Evolutionary conservation across 2,797 vertebrate genomes (phyloP).

Genomic region (Australoheros facetus): DNA sequence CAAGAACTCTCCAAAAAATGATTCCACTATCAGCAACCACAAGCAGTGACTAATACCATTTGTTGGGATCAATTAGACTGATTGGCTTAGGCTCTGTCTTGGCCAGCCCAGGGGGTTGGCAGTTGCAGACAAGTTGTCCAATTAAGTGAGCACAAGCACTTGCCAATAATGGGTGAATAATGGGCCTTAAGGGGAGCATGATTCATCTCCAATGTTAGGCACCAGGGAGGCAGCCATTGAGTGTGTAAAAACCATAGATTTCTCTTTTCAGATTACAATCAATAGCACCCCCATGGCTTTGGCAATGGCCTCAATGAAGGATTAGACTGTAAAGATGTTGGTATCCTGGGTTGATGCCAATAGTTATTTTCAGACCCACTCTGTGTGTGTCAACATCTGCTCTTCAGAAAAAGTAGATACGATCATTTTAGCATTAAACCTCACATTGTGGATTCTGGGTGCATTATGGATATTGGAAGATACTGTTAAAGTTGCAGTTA

Average conservation of each 20-base stretch:
- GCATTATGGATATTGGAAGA: background rate
- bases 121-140: constrained; percentile 79
- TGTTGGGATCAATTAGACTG: constrained; percentile 75
- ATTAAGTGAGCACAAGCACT: constrained; percentile 77
- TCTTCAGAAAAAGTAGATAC: constrained; percentile 16
- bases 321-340: constrained; percentile 65
- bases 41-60: constrained; percentile 67
- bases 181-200: constrained; percentile 70
- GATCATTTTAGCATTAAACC: constrained; percentile 16
- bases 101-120: constrained; percentile 71
- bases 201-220: constrained; percentile 73
- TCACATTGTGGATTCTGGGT: background rate
- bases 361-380: constrained; percentile 53
- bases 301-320: constrained; percentile 62
- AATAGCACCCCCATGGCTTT: constrained; percentile 65
- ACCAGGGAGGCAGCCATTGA: constrained; percentile 59
- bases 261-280: constrained; percentile 73
- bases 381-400: constrained; percentile 48
- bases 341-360: constrained; percentile 57
- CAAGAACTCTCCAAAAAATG: constrained; percentile 21
- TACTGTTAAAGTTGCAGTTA: background rate
- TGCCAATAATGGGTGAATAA: constrained; percentile 82
- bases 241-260: constrained; percentile 74
- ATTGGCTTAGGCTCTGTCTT: constrained; percentile 74
- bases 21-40: constrained; percentile 38